phyloP scores from a whole-genome alignment of 37 sponge, comb jelly and placozoan genomes.

The Agelas oroides region DNA sequence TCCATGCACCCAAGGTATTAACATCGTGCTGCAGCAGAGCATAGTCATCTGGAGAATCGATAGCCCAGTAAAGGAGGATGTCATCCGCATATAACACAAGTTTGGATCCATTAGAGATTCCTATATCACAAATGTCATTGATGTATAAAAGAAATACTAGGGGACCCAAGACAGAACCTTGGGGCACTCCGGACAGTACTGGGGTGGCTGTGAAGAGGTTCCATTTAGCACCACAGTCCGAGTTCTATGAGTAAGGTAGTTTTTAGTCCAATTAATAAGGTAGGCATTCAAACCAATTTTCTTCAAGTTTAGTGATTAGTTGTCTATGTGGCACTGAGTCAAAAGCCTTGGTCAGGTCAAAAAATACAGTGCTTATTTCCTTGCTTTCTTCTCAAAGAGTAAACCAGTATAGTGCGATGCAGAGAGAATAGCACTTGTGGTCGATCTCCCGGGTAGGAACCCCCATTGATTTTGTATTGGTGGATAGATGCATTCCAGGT shows the following conservation, averaged over 20 bases:
- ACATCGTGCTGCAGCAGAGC: background rate
- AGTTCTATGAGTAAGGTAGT: background rate
- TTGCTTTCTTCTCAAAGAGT: background rate
- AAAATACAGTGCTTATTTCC: background rate
- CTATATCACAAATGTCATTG: background rate
- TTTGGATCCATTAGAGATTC: background rate
- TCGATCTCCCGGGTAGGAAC: background rate
- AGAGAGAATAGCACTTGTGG: background rate
- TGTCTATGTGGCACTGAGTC: constrained; percentile 8
- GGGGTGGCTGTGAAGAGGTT: background rate
- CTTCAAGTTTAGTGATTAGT: background rate
- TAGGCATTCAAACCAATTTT: background rate
- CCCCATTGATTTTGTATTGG: constrained; percentile 2
- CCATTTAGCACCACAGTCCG: constrained; percentile 17
- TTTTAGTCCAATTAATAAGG: constrained; percentile 6
- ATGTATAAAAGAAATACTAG: constrained; percentile 14
- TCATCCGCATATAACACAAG: constrained; percentile 3
- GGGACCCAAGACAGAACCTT: constrained; percentile 23
- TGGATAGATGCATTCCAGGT: background rate
- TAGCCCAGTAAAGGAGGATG: background rate
- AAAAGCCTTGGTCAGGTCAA: constrained; percentile 12
- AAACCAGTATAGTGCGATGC: too few species aligned
- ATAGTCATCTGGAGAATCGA: background rate
- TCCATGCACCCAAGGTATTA: too few species aligned
- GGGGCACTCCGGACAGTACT: constrained; percentile 29